Conservation (phyloP, 2,888 invertebrate species). For the Sarcophaga variegata region DNA sequence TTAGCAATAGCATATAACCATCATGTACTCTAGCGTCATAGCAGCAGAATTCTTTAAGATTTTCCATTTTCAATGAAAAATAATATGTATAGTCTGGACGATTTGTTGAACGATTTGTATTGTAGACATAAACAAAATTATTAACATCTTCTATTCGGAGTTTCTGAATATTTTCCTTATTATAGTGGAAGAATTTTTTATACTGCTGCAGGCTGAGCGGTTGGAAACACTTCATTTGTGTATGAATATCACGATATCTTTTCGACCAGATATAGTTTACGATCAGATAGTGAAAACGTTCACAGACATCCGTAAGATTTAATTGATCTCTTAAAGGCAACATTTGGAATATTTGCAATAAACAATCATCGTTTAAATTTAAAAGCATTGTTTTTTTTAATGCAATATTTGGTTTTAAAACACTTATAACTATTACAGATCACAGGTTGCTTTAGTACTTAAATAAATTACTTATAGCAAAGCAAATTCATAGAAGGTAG, state of each 20-base stretch:
- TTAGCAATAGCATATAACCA: constrained; percentile 53
- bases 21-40: constrained; percentile 38
- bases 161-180: constrained; percentile 56
- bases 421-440: too few species aligned
- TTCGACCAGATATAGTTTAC: constrained; percentile 62
- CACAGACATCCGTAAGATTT: constrained; percentile 51
- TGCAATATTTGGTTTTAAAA: too few species aligned
- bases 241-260: constrained; percentile 53
- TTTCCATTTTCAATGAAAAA: constrained; percentile 52
- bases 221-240: constrained; percentile 42
- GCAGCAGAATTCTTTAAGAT: constrained; percentile 54
- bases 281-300: constrained; percentile 63
- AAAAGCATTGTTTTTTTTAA: constrained; percentile 48
- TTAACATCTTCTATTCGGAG: constrained; percentile 51
- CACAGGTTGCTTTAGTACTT: too few species aligned
- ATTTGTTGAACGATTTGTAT: constrained; percentile 43
- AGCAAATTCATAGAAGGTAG: too few species aligned
- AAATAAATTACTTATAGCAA: too few species aligned
- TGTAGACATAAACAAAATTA: constrained; percentile 55
- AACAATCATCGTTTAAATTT: constrained; percentile 68
- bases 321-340: constrained; percentile 65
- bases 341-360: constrained; percentile 62
- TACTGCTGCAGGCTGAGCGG: constrained; percentile 52
- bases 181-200: constrained; percentile 60
- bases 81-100: constrained; percentile 65